Conservation (phyloP, 1,140 invertebrate genomes). For the Achroia grisella region DNA sequence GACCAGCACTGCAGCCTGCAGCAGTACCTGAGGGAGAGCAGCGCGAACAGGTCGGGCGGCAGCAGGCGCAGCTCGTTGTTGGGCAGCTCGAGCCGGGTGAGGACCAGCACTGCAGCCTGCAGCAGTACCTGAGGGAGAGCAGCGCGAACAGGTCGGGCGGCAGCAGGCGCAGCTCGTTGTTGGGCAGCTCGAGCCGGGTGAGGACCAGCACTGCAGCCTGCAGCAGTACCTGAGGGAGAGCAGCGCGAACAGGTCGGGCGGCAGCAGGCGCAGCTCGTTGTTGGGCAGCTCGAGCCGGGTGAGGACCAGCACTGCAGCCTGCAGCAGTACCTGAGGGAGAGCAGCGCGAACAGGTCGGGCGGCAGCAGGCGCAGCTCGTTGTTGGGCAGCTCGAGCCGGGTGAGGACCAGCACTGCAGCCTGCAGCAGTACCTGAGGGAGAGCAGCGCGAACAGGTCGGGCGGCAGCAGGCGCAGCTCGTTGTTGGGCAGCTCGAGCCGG, state of each 20-base stretch:
- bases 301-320: no score
- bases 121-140: no score
- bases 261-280: conserved; percentile 29
- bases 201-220: no score
- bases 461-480: conserved; percentile 88
- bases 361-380: conserved; percentile 28
- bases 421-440: conserved; percentile 70
- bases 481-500: conserved; percentile 96
- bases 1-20: no score
- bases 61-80: conserved; percentile 89
- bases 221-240: not conserved
- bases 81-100: no score
- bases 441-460: conserved; percentile 87
- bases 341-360: no score
- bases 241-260: no score
- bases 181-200: conserved; percentile 94
- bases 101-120: no score
- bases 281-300: no score
- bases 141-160: conserved; percentile 90
- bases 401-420: not conserved
- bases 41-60: conserved; percentile 87
- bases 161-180: conserved; percentile 87
- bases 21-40: conserved; percentile 88
- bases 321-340: not conserved
- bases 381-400: no score